Evolutionary conservation across 2,113 vertebrate species (phyloP), one percentile per base, ranked within the genome.

Genomic region (Blennius ocellaris): DNA sequence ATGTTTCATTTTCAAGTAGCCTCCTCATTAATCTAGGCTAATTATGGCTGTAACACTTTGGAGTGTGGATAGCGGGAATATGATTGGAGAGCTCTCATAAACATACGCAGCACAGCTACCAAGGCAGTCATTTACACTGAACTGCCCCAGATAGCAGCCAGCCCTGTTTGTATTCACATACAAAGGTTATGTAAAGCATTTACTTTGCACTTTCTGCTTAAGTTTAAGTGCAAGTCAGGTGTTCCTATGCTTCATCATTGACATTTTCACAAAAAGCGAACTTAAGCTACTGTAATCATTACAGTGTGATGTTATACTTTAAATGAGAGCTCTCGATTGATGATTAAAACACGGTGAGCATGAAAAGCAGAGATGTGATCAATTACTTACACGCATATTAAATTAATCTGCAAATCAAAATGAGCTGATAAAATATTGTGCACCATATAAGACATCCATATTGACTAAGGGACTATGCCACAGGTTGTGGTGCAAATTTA

Each of bases 11-110:
- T 77, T 82, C 66, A 79, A 87, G 83, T 75, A 76, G 77, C 73
- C 82, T 73, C 76, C 85, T 91, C 87, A 81, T 91, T 92, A 93
- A 90, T 92, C 84, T 82, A 43, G 82, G 79, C 81, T 93, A 91
- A 93, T 93, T 93, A 93, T 73, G 72, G 78, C 81, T 83, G 80
- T 71, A 85, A 83, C 83, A 71, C 89, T 83, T 86, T 63, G 78
- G 83, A 86, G 86, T 78, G 63, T 80, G 85, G 72, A 84, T 82
- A 36, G 54, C 21, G 69, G 59, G 76, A 77, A 77, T 78, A 80
- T 78, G 80, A 83, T 83, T 82, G 83, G 83, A 89, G 82, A 82
- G 10, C 60, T 75, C 67, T 67, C 58, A 65, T 74, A 81, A 76
- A 87, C 76, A 85, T 51, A 58, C 72, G 64, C 83, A 53, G 68